Evolutionary conservation across 2,797 vertebrate species (phyloP).

Genomic region (Ibycter americanus): DNA sequence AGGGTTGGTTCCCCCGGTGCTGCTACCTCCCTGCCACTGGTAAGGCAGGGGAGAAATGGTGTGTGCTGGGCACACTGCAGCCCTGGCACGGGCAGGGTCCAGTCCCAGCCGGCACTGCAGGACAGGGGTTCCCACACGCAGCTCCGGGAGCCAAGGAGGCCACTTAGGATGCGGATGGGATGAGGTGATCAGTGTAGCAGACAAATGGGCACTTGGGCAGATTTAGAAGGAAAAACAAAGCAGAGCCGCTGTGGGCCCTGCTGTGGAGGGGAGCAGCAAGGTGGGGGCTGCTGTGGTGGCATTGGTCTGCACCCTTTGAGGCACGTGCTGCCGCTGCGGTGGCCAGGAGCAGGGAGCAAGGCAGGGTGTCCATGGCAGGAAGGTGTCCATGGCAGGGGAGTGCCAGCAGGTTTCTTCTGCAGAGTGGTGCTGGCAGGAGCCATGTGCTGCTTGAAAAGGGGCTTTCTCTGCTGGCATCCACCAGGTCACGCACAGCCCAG

Average conservation of each 20-base stretch:
- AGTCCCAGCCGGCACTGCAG: background rate
- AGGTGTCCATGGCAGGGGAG: accelerated
- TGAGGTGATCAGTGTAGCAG: accelerated
- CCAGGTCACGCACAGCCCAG: background rate
- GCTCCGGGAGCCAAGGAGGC: too few relatives aligned
- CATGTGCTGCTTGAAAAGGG: background rate
- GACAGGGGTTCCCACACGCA: accelerated
- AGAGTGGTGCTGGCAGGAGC: background rate
- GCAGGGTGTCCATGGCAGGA: background rate
- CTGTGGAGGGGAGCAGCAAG: accelerated
- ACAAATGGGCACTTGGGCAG: accelerated
- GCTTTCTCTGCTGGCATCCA: constrained; percentile 1
- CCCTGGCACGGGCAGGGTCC: accelerated
- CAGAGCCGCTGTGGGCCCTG: background rate
- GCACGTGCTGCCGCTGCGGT: accelerated
- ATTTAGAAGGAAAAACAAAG: background rate
- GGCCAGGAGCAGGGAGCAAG: background rate
- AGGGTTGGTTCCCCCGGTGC: accelerated
- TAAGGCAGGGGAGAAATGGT: background rate
- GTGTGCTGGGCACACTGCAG: accelerated
- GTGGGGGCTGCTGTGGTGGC: accelerated
- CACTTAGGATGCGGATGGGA: background rate
- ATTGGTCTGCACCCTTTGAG: background rate
- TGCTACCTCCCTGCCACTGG: accelerated
- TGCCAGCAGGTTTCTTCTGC: background rate